Evolutionary conservation across 1,140 invertebrate species (phyloP), one percentile per base, ranked within the genome.

Genomic region (Telenomus remus): DNA sequence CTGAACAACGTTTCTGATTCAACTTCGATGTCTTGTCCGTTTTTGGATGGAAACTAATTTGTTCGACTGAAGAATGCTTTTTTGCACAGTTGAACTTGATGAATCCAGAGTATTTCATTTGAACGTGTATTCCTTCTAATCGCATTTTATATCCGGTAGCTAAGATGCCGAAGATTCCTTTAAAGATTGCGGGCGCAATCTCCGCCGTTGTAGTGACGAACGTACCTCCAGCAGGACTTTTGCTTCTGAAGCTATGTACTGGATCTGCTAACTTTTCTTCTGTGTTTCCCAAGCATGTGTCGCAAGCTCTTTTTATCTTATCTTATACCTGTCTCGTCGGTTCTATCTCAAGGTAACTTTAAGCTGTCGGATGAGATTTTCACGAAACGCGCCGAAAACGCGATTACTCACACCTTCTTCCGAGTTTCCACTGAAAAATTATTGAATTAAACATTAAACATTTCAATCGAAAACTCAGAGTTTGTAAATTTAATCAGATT

Each of bases 131-230:
- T 75, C 64, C 68, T 74, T 57, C 63, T 63, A 68, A 74, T 74
- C 39, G 53, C 71, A 57, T 65, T 71, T 71, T 46, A 66, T 66
- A 65, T 72, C 78, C 65, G 77, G 73, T 77, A 81, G 75, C 78
- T 79, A 78, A 78, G 82, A 84, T 85, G 85, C 83, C 83, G 80
- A 85, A 85, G 83, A 85, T 85, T 85, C 84, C 83, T 85, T 82
- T 82, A 76, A 81, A 85, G 84, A 85, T 85, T 85, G 82, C 82
- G 80, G 81, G 80, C 71, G 82, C 80, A 85, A 85, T 85, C 82
- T 84, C 55, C 66, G 76, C 65, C 79, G 80, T 79, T 71, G 68
- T 69, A 84, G 81, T 84, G 83, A 85, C 82, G 83, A 80, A 84
- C 81, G 81, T 85, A 85, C 82, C 81, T 72, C 75, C 49, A 27